Base-by-base conservation (phyloP, 2,113 vertebrate genomes). In the Hemiprocne comata region DNA sequence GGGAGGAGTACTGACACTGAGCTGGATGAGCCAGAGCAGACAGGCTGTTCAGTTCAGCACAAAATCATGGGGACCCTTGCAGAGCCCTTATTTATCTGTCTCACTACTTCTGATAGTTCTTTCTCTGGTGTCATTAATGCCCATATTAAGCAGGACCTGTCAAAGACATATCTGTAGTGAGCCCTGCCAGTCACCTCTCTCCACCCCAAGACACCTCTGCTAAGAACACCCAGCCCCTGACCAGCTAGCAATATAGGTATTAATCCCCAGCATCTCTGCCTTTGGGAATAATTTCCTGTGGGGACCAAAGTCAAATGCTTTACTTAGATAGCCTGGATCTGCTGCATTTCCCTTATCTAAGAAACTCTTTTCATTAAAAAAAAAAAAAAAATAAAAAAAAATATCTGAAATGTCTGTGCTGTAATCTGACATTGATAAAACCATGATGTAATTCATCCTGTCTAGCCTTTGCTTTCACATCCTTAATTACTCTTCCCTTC, bases 401-500 rank as follows among this genome's bases (percentile, higher is more conserved):
- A 65, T 18, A 40, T 26, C 40, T 1, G 7, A 13, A 38, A 73
- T 62, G 48, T 78, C 54, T 77, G 36, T 33, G 25, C 14, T 64
- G 48, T 60, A 67, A 94, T 80, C 79, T 40, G 67, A 38, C 38
- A 4, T 0, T 29, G 72, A 91, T 76, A 93, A 94, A 74, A 62
- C 28, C 31, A 26, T 44, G 26, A 42, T 60, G 78, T 67, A 48
- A 92, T 81, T 90, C 14, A 70, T 87, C 78, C 76, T 91, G 38
- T 28, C 60, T 87, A 44, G 34, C 34, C 48, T 76, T 89, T 72
- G 65, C 80, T 85, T 80, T 74, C 75, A 33, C 24, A 33, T 13
- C 85, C 51, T 93, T 94, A 87, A 94, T 90, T 62, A 66, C 18
- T 28, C 66, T 57, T 77, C 44, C 60, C 44, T 90, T 81, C 10